phyloP scores from a whole-genome alignment of 2,888 invertebrate genomes.

The Mimachlamys varia region DNA sequence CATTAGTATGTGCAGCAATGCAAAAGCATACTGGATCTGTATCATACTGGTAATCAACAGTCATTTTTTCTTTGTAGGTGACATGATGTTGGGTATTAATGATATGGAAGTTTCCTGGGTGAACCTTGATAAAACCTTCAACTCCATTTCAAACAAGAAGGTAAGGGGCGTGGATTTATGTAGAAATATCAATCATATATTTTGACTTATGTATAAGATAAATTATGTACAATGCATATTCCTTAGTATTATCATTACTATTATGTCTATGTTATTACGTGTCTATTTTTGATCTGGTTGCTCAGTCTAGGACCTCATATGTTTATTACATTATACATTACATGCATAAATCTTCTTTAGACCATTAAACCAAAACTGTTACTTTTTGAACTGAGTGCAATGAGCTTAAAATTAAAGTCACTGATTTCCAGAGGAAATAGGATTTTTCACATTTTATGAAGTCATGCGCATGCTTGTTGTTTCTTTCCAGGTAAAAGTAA shows the following conservation, averaged over 20 bases:
- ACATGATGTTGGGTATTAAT: constrained; percentile 72
- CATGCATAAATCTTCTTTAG: too few relatives aligned
- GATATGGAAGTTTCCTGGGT: constrained; percentile 69
- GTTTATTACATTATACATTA: too few relatives aligned
- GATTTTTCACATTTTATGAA: constrained; percentile 50
- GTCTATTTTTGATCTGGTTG: too few relatives aligned
- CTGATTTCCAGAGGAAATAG: too few relatives aligned
- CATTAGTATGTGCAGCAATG: neutral
- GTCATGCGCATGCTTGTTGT: too few relatives aligned
- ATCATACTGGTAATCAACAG: neutral
- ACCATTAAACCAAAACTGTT: neutral
- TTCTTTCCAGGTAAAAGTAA: constrained; percentile 50
- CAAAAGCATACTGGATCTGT: neutral
- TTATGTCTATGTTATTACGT: too few relatives aligned
- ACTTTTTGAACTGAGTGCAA: neutral
- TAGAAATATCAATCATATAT: neutral
- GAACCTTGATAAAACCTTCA: constrained; percentile 65
- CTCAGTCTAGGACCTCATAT: too few relatives aligned
- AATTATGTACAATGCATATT: neutral
- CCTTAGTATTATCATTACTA: neutral
- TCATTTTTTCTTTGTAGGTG: constrained; percentile 62
- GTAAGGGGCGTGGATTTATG: constrained; percentile 48
- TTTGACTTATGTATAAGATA: neutral
- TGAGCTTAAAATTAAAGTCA: too few relatives aligned
- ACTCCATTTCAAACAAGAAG: constrained; percentile 58